Evolutionary conservation across 92 coral and sea anemone genomes (phyloP), one percentile per base, ranked within the genome.

Genomic region (Montipora capitata): DNA sequence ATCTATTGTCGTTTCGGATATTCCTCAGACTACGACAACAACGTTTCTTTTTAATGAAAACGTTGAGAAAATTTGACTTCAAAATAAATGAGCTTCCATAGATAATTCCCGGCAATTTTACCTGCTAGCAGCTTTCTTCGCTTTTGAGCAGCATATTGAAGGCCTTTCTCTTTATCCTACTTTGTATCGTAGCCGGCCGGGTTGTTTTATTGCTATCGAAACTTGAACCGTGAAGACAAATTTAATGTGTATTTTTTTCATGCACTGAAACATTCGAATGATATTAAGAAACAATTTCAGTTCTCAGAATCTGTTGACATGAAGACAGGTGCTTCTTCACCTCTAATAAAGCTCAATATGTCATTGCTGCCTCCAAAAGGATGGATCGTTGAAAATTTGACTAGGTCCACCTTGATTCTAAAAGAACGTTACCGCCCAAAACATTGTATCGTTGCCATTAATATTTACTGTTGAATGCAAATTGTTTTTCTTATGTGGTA

Each of bases 1-100:
- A 54, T 54, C 85, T 16, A 68, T 81, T 81, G 77, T 49, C 52
- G 7, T 0, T 12, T 45, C 2, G 13, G 54, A 39, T 40, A 42
- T 10, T 81, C 40, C 35, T 51, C 12, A 38, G 8, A 40, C 41
- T 14, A 51, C 10, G 4, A 68, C 85, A 54, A 39, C 68, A 40
- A 81, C 15, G 40, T 14, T 39, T 39, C 45, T 16, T 40, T 68
- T 81, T 52, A 68, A 69, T 81, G 40, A 81, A 81, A 56, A 40
- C 68, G 76, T 7, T 40, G 27, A 52, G 17, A 81, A 80, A 66
- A 81, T 52, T 48, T 68, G 76, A 81, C 76, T 67, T 51, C 54
- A 11, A 80, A 68, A 52, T 49, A 14, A 3, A 56, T 56, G 62
- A 10, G 3, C 62, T 3, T 62, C 27, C 6, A 15, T 15, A 3